phyloP scores from a whole-genome alignment of 2,113 vertebrate genomes.

The Osmerus eperlanus region DNA sequence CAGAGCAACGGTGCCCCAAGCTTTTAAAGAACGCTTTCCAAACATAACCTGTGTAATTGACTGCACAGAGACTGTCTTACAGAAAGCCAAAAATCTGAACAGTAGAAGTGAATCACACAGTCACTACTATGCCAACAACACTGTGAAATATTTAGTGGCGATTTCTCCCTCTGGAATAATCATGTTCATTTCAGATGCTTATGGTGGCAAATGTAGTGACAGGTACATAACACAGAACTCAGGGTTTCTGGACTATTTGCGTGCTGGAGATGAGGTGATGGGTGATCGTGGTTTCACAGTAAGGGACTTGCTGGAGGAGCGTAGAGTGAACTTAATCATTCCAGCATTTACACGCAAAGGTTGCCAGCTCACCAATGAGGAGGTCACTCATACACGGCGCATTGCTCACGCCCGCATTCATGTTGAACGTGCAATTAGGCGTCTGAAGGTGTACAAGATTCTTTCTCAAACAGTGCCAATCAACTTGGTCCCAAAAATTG shows the following conservation, averaged over 20 bases:
- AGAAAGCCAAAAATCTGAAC: constrained; percentile 11
- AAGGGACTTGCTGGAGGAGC: too few species aligned
- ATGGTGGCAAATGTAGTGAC: constrained; percentile 9
- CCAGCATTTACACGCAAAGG: not conserved
- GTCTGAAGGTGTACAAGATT: not conserved
- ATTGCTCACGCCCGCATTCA: not conserved
- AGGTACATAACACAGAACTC: constrained; percentile 7
- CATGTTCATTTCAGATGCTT: constrained; percentile 30
- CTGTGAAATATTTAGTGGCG: constrained; percentile 19
- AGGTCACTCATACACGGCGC: not conserved
- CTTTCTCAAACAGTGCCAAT: not conserved
- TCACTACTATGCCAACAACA: constrained; percentile 14
- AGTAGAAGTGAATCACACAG: constrained; percentile 1
- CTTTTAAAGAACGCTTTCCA: constrained; percentile 10
- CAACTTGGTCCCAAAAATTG: not conserved
- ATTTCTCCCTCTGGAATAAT: constrained; percentile 9
- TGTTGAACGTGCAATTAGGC: not conserved
- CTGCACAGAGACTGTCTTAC: constrained; percentile 6
- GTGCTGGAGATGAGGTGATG: not conserved
- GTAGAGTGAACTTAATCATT: not conserved
- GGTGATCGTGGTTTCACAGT: too few species aligned
- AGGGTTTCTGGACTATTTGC: not conserved
- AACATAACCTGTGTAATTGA: constrained; percentile 10
- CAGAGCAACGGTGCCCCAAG: not conserved
- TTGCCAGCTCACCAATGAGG: not conserved